phyloP scores from a whole-genome alignment of 2,888 invertebrate species.

The Lasioglossum pauxillum region DNA sequence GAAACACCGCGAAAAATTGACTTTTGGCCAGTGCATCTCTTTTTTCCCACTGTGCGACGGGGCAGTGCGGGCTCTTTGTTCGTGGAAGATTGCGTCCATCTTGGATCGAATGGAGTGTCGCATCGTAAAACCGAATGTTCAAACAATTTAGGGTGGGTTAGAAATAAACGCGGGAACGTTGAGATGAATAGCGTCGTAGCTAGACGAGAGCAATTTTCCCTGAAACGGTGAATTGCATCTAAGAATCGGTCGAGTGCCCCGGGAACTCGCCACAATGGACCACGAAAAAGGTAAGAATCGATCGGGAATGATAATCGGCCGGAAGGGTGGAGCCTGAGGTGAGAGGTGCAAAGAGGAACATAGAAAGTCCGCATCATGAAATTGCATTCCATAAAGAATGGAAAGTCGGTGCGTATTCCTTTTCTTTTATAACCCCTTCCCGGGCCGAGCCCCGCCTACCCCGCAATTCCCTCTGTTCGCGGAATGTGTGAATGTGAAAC shows the following conservation, averaged over 20 bases:
- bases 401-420: slow-evolving; percentile 63
- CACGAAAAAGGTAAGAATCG: slow-evolving; percentile 25
- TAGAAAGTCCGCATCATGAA: slow-evolving; percentile 67
- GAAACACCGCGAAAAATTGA: too few species aligned
- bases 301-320: slow-evolving; percentile 51
- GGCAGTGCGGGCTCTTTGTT: neutral
- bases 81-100: neutral
- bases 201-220: neutral
- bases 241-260: slow-evolving; percentile 2
- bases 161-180: neutral
- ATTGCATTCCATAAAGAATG: slow-evolving; percentile 68
- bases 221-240: slow-evolving; percentile 8
- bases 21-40: too few species aligned
- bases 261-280: slow-evolving; percentile 4
- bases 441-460: neutral
- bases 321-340: slow-evolving; percentile 59
- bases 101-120: neutral
- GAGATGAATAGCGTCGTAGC: neutral
- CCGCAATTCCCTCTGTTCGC: neutral
- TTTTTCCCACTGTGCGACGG: too few species aligned
- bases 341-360: slow-evolving; percentile 56
- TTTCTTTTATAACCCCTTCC: slow-evolving; percentile 23
- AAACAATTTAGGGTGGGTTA: neutral
- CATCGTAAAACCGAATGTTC: neutral
- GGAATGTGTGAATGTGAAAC: slow-evolving; percentile 48